Evolutionary conservation across 1,140 invertebrate genomes (phyloP), one percentile per base, ranked within the genome.

Genomic region (Drosophila baimaii): DNA sequence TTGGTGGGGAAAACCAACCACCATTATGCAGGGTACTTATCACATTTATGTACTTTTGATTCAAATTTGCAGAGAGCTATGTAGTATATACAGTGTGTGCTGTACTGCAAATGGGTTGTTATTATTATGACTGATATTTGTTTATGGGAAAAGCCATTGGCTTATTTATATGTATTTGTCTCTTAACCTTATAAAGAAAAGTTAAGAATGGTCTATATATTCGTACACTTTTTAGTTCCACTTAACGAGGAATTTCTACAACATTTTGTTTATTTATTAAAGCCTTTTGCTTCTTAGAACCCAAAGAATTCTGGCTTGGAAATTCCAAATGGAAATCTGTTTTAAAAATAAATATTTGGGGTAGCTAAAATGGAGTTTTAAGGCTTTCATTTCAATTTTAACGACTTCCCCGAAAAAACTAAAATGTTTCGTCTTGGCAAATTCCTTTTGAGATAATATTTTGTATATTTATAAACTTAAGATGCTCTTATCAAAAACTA

Each of bases 1-100:
- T 65, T 57, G 33, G 52, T 57, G 33, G 52, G 21, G 13, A 23
- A 54, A 57, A 70, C 44, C 70, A 63, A 76, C 81, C 81, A 70
- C 62, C 51, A 57, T 25, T 41, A 54, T 21, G 29, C 8, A 23
- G 39, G 12, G 3, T n/a, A 46, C 44, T 41, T 19, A 57, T 41
- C 27, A 15, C 33, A 23, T 35, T 21, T 29, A 68, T 63, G 29
- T 73, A 47, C 25, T 70, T 21, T 47, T n/a, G 3, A 71, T 49
- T 47, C 41, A 70, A 47, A 39, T 57, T 55, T 47, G 25, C 47
- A 25, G 31, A 35, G 21, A 65, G n/a, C 8, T 61, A 0, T 41
- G 19, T 47, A 29, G 9, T 21, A 52, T n/a, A 33, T 52, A 65
- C 39, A 66, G 61, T 63, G 33, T 15, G 39, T 29, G 19, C 29